Base-by-base conservation (phyloP, 1,140 invertebrate species). In the Asobara japonica region DNA sequence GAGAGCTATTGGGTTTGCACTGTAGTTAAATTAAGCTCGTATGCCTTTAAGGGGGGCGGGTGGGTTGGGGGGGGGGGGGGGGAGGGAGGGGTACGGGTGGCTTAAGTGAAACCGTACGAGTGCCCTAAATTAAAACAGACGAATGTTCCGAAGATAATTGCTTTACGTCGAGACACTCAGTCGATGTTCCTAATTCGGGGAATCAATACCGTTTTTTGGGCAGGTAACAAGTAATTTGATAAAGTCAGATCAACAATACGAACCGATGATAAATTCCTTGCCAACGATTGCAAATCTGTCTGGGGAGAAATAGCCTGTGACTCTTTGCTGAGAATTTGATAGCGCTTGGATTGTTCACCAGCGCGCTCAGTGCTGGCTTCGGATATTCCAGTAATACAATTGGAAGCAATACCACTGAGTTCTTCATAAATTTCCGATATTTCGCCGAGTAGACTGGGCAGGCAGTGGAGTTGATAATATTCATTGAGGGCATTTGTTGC, bases 401-500 rank as follows among this genome's bases (percentile, higher is more conserved):
- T 84, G 70, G 84, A 83, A 5, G 81, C 77, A 27, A 86, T 73
- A 25, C 73, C 77, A 31, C 82, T 86, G 7, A 86, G 74, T 65
- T 87, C 84, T 69, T 86, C 84, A 73, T 87, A 87, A 29, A 86
- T 79, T 41, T 87, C 85, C 22, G 83, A 77, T 31, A 87, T 81
- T 60, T 87, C 86, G 18, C 80, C 77, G 5, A 87, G 74, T 1
- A 87, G 69, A 45, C 75, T 71, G 0, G 86, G 84, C 29, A 87
- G 73, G 75, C 86, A 87, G 66, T 86, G 80, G 20, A 72, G 74
- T 74, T 87, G 84, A 81, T 93, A 94, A 71, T 91, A 88, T 56
- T 93, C 91, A 25, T 91, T 86, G 80, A 97, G 96, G 13, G 94
- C 94, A 83, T 98, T 98, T 65, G 96, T 96, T 33, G 96, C 95